Conservation (phyloP, 2,113 vertebrate genomes). For the Blennius ocellaris region DNA sequence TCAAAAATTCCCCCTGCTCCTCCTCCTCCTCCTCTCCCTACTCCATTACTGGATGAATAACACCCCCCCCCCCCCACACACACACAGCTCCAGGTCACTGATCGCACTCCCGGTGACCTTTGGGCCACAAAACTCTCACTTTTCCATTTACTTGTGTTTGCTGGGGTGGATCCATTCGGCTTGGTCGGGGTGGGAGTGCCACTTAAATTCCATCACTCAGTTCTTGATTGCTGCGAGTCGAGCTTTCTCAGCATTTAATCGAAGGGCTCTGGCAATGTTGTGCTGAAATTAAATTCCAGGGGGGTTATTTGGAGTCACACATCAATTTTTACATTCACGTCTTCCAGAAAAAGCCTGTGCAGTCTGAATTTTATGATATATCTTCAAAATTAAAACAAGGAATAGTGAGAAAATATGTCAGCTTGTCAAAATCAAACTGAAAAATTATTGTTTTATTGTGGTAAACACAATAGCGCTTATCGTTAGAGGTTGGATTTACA, state of each 20-base stretch:
- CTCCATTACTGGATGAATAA: constrained; percentile 2
- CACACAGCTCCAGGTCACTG: constrained; percentile 36
- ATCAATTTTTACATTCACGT: neutral
- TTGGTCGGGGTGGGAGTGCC: too few relatives aligned
- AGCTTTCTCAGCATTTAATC: neutral
- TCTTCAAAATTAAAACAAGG: neutral
- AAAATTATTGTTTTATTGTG: too few relatives aligned
- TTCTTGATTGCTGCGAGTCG: neutral
- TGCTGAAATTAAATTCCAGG: neutral
- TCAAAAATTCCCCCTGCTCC: constrained; percentile 4
- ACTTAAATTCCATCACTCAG: neutral
- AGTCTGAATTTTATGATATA: neutral
- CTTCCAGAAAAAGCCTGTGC: rapidly evolving
- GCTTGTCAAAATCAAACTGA: too few relatives aligned
- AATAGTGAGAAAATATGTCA: neutral
- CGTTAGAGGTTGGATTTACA: too few relatives aligned
- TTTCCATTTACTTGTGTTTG: neutral
- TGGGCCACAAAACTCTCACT: constrained; percentile 6
- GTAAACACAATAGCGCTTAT: too few relatives aligned
- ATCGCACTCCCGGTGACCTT: constrained; percentile 46
- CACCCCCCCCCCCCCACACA: neutral
- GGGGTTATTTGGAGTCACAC: neutral
- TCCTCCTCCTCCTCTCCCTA: too few relatives aligned
- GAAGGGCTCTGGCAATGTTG: neutral
- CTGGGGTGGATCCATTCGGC: too few relatives aligned